Conservation (phyloP, 2,888 invertebrate genomes). For the Drosophila greeni region DNA sequence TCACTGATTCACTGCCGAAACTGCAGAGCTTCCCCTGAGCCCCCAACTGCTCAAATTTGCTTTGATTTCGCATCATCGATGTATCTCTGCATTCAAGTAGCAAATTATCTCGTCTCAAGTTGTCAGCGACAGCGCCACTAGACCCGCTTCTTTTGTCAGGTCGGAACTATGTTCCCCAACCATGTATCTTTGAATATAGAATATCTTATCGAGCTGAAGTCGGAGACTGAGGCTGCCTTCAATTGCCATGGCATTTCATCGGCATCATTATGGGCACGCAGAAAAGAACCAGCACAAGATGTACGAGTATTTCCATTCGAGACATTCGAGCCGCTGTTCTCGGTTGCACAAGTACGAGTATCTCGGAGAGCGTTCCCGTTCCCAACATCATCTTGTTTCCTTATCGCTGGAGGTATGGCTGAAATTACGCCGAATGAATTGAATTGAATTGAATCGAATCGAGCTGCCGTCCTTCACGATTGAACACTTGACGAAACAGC, state of each 20-base stretch:
- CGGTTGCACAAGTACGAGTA: constrained; percentile 17
- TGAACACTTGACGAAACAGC: not conserved
- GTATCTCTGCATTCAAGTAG: constrained; percentile 62
- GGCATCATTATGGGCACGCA: constrained; percentile 45
- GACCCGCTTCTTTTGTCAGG: constrained; percentile 47
- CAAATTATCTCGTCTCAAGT: constrained; percentile 73
- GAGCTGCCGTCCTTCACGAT: constrained; percentile 19
- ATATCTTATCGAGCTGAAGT: constrained; percentile 35
- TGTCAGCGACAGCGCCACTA: constrained; percentile 60
- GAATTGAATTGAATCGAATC: constrained; percentile 31
- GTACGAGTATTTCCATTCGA: constrained; percentile 29
- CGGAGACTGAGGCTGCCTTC: constrained; percentile 22
- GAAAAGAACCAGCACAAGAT: constrained; percentile 37
- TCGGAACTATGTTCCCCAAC: constrained; percentile 38
- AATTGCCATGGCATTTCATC: constrained; percentile 48
- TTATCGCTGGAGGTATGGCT: constrained; percentile 33
- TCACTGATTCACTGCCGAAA: constrained; percentile 19
- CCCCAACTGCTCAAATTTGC: constrained; percentile 36
- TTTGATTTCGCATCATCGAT: constrained; percentile 38
- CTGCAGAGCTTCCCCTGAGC: constrained; percentile 1
- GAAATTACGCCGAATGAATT: constrained; percentile 42
- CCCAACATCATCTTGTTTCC: constrained; percentile 17
- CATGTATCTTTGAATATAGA: constrained; percentile 30
- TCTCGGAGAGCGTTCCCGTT: constrained; percentile 8
- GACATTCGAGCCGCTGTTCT: constrained; percentile 19